Percentiles rank a stretch among this genome's conserved stretches.
These are phyloP conservation scores for Leucophora obtusa DNA, from an alignment of 2,888 invertebrate species.

Conservation along the genomic window DNA sequence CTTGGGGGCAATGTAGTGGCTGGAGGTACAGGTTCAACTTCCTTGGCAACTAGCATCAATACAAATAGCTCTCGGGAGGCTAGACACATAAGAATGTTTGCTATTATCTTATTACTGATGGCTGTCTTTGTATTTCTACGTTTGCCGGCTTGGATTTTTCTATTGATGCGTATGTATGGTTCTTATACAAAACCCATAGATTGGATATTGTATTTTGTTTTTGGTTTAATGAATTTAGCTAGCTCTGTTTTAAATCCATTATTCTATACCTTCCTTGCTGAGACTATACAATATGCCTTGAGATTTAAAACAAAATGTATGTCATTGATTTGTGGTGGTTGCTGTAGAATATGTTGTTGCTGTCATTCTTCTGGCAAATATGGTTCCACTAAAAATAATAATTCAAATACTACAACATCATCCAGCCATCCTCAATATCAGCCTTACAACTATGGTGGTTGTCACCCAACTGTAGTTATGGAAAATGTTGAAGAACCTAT, in stretches of 20 bases:
- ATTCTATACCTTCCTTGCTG: conserved; percentile 81
- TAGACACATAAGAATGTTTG: conserved; percentile 81
- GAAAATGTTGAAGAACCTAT: conserved; percentile 2
- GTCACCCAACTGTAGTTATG: background rate
- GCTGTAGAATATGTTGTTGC: conserved; percentile 26
- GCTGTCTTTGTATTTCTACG: conserved; percentile 80
- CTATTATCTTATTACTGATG: conserved; percentile 81
- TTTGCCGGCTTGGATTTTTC: conserved; percentile 80
- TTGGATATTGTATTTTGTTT: conserved; percentile 80
- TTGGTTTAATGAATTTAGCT: conserved; percentile 80
- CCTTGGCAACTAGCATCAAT: background rate
- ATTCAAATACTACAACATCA: background rate
- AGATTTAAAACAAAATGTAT: conserved; percentile 63
- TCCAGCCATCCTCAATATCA: conserved; percentile 50
- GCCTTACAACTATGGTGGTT: background rate
- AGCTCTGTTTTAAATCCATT: conserved; percentile 82
- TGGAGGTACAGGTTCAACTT: background rate
- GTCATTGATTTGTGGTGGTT: conserved; percentile 34
- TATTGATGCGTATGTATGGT: conserved; percentile 78
- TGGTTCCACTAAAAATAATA: background rate
- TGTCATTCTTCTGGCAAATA: conserved; percentile 7
- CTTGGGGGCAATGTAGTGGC: conserved; percentile 17
- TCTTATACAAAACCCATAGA: conserved; percentile 69
- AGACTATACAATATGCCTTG: conserved; percentile 76
- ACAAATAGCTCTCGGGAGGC: conserved; percentile 70